Base-by-base conservation (phyloP, 2,113 vertebrate species). In the Rhynchopsitta pachyrhyncha region DNA sequence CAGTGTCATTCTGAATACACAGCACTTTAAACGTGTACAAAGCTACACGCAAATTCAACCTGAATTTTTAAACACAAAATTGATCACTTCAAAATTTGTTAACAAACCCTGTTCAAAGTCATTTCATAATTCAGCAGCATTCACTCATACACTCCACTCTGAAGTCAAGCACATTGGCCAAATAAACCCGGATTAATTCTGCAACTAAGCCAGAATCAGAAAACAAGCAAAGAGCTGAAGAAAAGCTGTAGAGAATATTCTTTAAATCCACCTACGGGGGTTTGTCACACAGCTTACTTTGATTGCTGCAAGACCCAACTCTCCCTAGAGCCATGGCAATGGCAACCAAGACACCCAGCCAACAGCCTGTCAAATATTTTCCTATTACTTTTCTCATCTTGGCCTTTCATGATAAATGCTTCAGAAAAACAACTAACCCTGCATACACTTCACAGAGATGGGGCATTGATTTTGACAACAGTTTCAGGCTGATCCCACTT, bases 381-480 rank as follows among this genome's bases (percentile, higher is more conserved):
- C 63, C 46, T 79, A 35, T 13, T n/a, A 44, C 10, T 22, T 14
- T 57, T 18, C 31, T 75, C 49, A 55, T 44, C 28, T 49, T n/a
- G 24, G 19, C 41, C 59, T 37, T 50, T 59, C 31, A 37, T 29
- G 31, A 82, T 24, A 18, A 68, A 66, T 0, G 3, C 31, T 52
- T 57, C 47, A 66, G 75, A 25, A 25, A 33, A 53, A 31, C 49
- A 31, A n/a, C 67, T 11, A 50, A 69, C n/a, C 57, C 31, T 63
- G 49, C 18, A n/a, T 8, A 12, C 2, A 2, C 13, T 29, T 37
- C 2, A 4, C 3, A 28, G 3, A 29, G 24, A 10, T 0, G 0
- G 17, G 22, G 13, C 44, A 27, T 31, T 14, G 10, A 35, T 55
- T 82, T 68, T 31, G 11, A 71, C 28, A 71, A 17, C 29, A 13